phyloP scores from a whole-genome alignment of 2,888 invertebrate species.

The Caenorhabditis panamensis region DNA sequence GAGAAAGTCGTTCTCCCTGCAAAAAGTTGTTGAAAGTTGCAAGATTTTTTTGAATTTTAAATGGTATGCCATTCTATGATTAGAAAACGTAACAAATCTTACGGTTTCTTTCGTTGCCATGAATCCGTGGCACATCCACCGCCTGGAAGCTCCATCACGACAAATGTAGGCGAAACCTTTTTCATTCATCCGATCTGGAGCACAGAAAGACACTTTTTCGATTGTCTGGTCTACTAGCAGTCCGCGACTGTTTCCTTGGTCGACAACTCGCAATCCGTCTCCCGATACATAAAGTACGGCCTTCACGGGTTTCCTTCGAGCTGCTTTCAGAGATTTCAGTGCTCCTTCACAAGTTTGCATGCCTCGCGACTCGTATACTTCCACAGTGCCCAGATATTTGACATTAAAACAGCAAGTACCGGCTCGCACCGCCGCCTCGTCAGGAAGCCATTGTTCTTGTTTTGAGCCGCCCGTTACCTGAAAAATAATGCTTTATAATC shows the following conservation, averaged over 20 bases:
- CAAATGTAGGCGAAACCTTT: constrained; percentile 99
- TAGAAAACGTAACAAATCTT: neutral
- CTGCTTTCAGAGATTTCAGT: constrained; percentile 94
- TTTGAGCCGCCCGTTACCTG: constrained; percentile 50
- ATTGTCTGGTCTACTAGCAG: constrained; percentile 99
- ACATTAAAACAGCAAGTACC: constrained; percentile 98
- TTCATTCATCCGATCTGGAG: constrained; percentile 97
- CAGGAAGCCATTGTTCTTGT: constrained; percentile 83
- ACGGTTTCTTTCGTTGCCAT: constrained; percentile 90
- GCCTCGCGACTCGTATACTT: constrained; percentile 98
- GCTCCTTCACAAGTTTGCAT: constrained; percentile 99
- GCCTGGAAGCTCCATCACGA: constrained; percentile 95
- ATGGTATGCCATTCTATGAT: too few species aligned
- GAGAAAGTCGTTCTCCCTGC: constrained; percentile 95
- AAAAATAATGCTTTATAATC: neutral
- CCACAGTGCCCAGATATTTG: constrained; percentile 98
- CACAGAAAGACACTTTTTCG: constrained; percentile 99
- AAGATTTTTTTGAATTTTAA: too few species aligned
- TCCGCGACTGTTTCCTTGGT: constrained; percentile 96
- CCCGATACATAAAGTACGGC: constrained; percentile 84
- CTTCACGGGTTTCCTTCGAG: constrained; percentile 90
- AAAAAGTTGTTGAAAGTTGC: constrained; percentile 3
- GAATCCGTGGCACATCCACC: constrained; percentile 99
- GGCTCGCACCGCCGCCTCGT: constrained; percentile 94
- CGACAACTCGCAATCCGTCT: constrained; percentile 96